Conservation (phyloP, 2,888 invertebrate genomes). For the Cabera pusaria region DNA sequence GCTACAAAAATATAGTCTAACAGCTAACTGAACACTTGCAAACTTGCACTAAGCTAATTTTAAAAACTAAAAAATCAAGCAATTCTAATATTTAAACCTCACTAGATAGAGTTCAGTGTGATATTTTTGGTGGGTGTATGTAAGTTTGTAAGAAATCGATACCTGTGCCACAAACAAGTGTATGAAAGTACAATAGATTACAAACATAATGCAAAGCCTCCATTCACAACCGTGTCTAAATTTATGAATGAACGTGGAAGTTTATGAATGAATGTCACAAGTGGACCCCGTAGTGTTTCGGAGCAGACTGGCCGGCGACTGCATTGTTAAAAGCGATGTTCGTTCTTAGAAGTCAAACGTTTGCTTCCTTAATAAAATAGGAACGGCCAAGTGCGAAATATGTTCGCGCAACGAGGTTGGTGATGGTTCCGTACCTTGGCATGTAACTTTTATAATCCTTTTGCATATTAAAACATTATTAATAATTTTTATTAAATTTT, state of each 20-base stretch:
- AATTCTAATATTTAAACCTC: slow-evolving; percentile 1
- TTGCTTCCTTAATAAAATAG: too few species aligned
- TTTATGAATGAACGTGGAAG: slow-evolving; percentile 61
- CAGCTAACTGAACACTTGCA: slow-evolving; percentile 21
- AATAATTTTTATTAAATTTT: too few species aligned
- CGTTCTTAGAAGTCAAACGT: slow-evolving; percentile 46
- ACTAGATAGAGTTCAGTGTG: not conserved
- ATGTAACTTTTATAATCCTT: too few species aligned
- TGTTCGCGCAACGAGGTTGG: too few species aligned
- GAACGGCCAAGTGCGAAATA: too few species aligned
- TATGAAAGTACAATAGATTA: slow-evolving; percentile 37
- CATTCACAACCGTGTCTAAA: slow-evolving; percentile 63
- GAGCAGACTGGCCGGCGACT: slow-evolving; percentile 59
- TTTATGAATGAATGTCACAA: slow-evolving; percentile 56
- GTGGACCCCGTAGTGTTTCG: slow-evolving; percentile 53
- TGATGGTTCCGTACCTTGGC: too few species aligned
- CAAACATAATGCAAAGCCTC: slow-evolving; percentile 45
- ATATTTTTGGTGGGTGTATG: not conserved
- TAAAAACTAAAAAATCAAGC: slow-evolving; percentile 8
- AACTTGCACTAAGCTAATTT: not conserved
- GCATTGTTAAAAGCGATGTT: slow-evolving; percentile 52
- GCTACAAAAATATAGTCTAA: slow-evolving; percentile 38
- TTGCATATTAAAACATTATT: too few species aligned
- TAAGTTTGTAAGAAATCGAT: slow-evolving; percentile 31
- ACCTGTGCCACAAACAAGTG: slow-evolving; percentile 50